Conservation (phyloP, 1,140 invertebrate species). For the Vanessa tameamea region DNA sequence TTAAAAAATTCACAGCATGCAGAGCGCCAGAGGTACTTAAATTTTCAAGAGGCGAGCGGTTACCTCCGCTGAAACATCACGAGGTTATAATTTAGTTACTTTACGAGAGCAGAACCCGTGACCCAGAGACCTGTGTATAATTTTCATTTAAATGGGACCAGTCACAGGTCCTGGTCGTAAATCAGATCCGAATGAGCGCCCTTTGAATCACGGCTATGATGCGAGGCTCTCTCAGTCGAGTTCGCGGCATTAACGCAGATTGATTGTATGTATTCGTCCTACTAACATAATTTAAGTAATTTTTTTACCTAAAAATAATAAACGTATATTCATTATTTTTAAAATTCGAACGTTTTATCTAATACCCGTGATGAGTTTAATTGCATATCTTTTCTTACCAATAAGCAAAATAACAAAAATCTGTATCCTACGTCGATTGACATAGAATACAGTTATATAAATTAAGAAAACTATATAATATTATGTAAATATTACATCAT, state of each 20-base stretch:
- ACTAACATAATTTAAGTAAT: not conserved
- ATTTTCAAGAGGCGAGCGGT: conserved; percentile 32
- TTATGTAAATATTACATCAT: no score
- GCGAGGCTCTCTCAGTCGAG: not conserved
- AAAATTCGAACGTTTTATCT: no score
- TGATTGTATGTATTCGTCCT: not conserved
- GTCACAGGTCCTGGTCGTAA: conserved; percentile 16
- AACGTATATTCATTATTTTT: no score
- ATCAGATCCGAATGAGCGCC: conserved; percentile 9
- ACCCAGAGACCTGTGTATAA: conserved; percentile 26
- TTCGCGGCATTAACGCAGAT: conserved; percentile 3
- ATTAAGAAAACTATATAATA: no score
- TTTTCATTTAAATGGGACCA: conserved; percentile 25
- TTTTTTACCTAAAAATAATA: not conserved
- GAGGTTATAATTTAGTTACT: conserved; percentile 32
- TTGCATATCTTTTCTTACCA: no score
- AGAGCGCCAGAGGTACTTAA: conserved; percentile 23
- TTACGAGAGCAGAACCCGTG: conserved; percentile 22
- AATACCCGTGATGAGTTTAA: no score
- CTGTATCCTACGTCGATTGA: no score
- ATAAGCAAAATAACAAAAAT: no score
- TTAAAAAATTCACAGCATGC: conserved; percentile 27
- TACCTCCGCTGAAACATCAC: conserved; percentile 27
- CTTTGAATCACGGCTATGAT: conserved; percentile 8
- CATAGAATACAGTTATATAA: no score